Percentiles rank a stretch among this genome's conserved stretches.
Evolutionary conservation across 1,140 invertebrate genomes (phyloP).

Genomic region (Anagrus nilaparvatae): DNA sequence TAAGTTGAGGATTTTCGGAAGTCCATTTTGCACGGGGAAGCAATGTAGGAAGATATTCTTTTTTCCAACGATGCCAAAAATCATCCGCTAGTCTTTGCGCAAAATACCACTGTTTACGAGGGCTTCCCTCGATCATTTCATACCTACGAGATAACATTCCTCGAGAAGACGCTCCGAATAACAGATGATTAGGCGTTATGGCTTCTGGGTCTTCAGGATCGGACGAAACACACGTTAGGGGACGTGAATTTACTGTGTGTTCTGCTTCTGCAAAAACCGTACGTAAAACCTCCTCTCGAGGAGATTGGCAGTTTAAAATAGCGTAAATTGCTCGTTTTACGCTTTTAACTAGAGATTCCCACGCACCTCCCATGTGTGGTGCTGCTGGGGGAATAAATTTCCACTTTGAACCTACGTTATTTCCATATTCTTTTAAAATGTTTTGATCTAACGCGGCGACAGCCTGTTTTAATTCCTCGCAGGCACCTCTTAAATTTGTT

Average conservation of each 20-base stretch:
- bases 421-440: not conserved
- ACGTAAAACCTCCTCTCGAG: too few species aligned
- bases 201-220: too few species aligned
- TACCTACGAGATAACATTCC: too few species aligned
- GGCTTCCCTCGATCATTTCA: too few species aligned
- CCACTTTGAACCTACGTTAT: slow-evolving; percentile 16
- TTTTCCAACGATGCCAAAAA: slow-evolving; percentile 8
- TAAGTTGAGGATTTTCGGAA: not conserved
- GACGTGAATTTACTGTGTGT: slow-evolving; percentile 2
- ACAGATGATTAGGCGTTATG: too few species aligned
- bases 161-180: too few species aligned
- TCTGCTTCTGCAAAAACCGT: too few species aligned
- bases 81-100: not conserved
- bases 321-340: too few species aligned
- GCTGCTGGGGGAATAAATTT: slow-evolving; percentile 23
- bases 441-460: not conserved
- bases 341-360: slow-evolving; percentile 20
- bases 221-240: too few species aligned
- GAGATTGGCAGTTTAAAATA: too few species aligned
- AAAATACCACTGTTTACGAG: not conserved
- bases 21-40: not conserved
- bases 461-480: not conserved
- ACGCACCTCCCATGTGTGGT: slow-evolving; percentile 25
- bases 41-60: slow-evolving; percentile 9
- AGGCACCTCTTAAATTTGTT: not conserved